Conservation (phyloP, 2,797 vertebrate species). For the Intellagama lesueurii region DNA sequence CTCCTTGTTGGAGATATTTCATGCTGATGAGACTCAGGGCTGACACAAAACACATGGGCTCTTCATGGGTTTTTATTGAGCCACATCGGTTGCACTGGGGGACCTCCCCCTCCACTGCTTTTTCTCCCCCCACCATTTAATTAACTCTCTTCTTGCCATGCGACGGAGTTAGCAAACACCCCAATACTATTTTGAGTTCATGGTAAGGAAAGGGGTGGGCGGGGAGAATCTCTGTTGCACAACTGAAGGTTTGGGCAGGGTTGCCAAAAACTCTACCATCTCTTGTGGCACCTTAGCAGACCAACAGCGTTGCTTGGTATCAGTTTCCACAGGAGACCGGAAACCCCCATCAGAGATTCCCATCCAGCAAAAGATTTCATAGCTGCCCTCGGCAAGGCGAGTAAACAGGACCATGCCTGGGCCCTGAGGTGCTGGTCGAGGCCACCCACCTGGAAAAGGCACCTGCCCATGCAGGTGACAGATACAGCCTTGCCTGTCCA, state of each 20-base stretch:
- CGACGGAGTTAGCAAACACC: conserved; percentile 61
- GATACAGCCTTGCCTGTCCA: neutral
- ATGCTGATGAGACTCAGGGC: conserved; percentile 66
- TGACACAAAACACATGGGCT: conserved; percentile 73
- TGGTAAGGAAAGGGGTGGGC: conserved; percentile 63
- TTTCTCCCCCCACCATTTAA: conserved; percentile 69
- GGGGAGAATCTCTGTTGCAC: too few relatives aligned
- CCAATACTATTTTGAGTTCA: conserved; percentile 69
- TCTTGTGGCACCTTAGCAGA: rapidly evolving
- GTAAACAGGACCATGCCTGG: too few relatives aligned
- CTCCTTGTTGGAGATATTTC: conserved; percentile 70
- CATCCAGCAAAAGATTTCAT: too few relatives aligned
- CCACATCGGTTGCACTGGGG: conserved; percentile 56
- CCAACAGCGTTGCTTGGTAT: too few relatives aligned
- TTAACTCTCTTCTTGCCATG: conserved; percentile 36
- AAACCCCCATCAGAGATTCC: too few relatives aligned
- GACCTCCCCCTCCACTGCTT: neutral
- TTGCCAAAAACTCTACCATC: neutral
- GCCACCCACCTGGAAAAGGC: too few relatives aligned
- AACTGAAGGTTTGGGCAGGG: conserved; percentile 20
- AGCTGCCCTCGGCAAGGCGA: too few relatives aligned
- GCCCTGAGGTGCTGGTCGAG: too few relatives aligned
- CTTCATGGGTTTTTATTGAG: conserved; percentile 70
- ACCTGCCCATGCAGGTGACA: too few relatives aligned
- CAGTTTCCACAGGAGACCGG: too few relatives aligned